phyloP scores from a whole-genome alignment of 2,797 vertebrate species.

The Hylomyscus alleni region DNA sequence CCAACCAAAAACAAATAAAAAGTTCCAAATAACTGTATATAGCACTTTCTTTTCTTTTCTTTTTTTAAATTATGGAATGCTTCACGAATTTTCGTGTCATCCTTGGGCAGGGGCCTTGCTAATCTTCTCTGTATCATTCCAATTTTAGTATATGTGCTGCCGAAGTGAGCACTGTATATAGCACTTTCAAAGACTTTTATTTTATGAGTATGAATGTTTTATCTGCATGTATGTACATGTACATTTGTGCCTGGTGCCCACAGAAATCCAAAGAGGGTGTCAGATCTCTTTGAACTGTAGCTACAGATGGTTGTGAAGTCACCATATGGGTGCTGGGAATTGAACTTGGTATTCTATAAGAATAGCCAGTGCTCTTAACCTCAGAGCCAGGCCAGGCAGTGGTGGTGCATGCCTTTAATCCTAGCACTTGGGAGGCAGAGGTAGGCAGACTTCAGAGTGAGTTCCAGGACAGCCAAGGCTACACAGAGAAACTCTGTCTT shows the following conservation, averaged over 20 bases:
- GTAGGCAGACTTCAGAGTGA: no score
- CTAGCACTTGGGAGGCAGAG: no score
- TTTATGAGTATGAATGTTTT: not conserved
- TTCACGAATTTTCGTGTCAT: no score
- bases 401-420: no score
- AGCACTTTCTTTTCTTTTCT: no score
- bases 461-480: no score
- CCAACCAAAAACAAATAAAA: not conserved
- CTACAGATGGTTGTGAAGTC: not conserved
- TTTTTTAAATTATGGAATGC: no score
- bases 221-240: not conserved
- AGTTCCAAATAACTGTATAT: not conserved
- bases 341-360: not conserved
- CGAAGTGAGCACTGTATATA: not conserved
- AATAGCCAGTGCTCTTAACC: not conserved
- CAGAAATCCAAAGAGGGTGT: not conserved
- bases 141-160: no score
- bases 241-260: not conserved
- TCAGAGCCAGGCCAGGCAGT: not conserved
- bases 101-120: no score
- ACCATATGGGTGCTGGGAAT: not conserved
- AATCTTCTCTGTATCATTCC: no score
- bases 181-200: not conserved
- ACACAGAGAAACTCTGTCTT: no score
- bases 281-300: not conserved